Evolutionary conservation across 2,113 vertebrate species (phyloP).

Genomic region (Orycteropus afer): DNA sequence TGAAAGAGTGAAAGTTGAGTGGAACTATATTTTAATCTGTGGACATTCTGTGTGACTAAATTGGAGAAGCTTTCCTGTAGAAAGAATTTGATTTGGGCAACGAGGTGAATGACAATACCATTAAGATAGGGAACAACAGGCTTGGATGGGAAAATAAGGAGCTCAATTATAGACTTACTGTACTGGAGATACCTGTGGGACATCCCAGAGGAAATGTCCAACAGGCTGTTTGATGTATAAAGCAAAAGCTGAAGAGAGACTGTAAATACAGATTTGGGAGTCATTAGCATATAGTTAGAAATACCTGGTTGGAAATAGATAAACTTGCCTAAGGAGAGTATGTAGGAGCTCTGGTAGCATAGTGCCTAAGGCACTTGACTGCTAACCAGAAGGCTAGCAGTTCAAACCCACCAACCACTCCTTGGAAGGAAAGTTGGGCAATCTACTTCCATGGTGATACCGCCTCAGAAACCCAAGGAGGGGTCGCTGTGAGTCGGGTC

Average conservation of each 20-base stretch:
- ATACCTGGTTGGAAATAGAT: not conserved
- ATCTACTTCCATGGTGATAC: too few species aligned
- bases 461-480: too few species aligned
- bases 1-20: not conserved
- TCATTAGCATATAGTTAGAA: slow-evolving; percentile 26
- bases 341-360: too few species aligned
- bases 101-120: not conserved
- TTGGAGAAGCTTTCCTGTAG: too few species aligned
- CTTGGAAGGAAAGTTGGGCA: too few species aligned
- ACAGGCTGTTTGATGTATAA: not conserved
- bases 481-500: too few species aligned
- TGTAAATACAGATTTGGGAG: not conserved
- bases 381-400: too few species aligned
- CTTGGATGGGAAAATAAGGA: not conserved
- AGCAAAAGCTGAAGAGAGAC: slow-evolving; percentile 35
- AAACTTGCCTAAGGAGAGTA: not conserved
- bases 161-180: slow-evolving; percentile 34
- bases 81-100: not conserved
- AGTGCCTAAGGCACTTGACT: too few species aligned
- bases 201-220: not conserved
- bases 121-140: not conserved
- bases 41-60: too few species aligned
- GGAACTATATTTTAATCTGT: too few species aligned
- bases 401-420: too few species aligned
- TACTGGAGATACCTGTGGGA: not conserved